These are phyloP conservation scores for Drosophila kanekoi DNA, from an alignment of 2,888 invertebrate species.

Conservation along the genomic window DNA sequence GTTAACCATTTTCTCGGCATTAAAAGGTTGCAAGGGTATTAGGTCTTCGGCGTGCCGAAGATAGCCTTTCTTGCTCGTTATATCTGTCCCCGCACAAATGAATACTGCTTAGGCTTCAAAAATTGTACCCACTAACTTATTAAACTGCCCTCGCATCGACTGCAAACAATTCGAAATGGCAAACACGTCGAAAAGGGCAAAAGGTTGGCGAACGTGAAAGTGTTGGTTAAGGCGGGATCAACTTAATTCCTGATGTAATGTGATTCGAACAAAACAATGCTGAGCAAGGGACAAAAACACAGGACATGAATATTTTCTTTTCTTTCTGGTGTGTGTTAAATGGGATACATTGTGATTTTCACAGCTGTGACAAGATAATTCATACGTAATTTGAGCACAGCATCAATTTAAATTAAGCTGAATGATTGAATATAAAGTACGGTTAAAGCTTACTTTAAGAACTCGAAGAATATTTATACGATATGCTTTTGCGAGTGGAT, in stretches of 20 bases:
- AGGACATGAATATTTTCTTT: background rate
- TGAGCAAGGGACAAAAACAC: slow-evolving; percentile 4
- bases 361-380: slow-evolving; percentile 16
- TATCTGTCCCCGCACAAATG: too few relatives aligned
- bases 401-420: background rate
- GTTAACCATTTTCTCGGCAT: too few relatives aligned
- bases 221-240: slow-evolving; percentile 40
- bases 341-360: slow-evolving; percentile 7
- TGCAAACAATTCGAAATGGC: slow-evolving; percentile 51
- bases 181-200: slow-evolving; percentile 62
- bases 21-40: too few relatives aligned
- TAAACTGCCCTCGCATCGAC: slow-evolving; percentile 21
- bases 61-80: too few relatives aligned
- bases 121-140: background rate
- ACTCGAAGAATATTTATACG: background rate
- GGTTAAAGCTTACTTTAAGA: background rate
- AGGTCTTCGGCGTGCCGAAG: too few relatives aligned
- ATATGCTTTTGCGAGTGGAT: too few relatives aligned
- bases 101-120: too few relatives aligned
- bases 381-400: slow-evolving; percentile 3
- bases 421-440: slow-evolving; percentile 5
- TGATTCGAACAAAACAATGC: slow-evolving; percentile 28
- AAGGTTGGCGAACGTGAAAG: slow-evolving; percentile 52
- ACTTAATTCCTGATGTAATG: slow-evolving; percentile 47
- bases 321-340: background rate